Evolutionary conservation across 2,888 invertebrate genomes (phyloP), one percentile per base, ranked within the genome.

Genomic region (Heliconius aoede): DNA sequence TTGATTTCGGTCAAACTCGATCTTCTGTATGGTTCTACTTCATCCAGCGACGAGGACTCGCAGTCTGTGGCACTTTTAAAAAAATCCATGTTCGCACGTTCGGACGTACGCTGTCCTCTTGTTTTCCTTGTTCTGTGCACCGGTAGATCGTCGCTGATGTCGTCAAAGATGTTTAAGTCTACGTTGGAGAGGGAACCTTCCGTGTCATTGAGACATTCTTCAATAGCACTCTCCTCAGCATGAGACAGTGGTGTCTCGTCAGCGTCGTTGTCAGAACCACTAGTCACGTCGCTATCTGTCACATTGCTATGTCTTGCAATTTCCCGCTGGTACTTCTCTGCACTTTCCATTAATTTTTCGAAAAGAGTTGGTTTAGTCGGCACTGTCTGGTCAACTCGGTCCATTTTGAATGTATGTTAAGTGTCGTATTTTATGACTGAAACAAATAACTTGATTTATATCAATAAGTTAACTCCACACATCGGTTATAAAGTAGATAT

Each of bases 171-270:
- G 24, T 71, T 32, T n/a, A 71, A 32, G 11, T 71, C 58, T n/a
- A 71, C 71, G 30, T 5, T 71, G 32, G 71, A 71, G 7, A 71
- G 58, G 9, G 71, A 71, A 15, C 71, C 71, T n/a, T 71, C 71
- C 26, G 71, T 71, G 32, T 71, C 71, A 30, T 71, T 71, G 1
- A 71, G 32, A 71, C 58, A 71, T 18, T 71, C 71, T 13, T 71
- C 71, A 15, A 71, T 71, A 13, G 55, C 71, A 71, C 58, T 71
- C 58, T 71, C 71, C 30, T 71, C 71, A n/a, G 68, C 68, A 21
- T 30, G 51, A 68, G 68, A 68, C n/a, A 68, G n/a, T 9, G 64
- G 32, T n/a, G 21, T 32, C 13, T 68, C 28, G 21, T 51, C 28
- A 13, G 28, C 30, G 28, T 28, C 30, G 7, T n/a, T 55, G 51